Evolutionary conservation across 53 echinoderm and acorn worm genomes (phyloP).

Genomic region (Holothuria scabra): DNA sequence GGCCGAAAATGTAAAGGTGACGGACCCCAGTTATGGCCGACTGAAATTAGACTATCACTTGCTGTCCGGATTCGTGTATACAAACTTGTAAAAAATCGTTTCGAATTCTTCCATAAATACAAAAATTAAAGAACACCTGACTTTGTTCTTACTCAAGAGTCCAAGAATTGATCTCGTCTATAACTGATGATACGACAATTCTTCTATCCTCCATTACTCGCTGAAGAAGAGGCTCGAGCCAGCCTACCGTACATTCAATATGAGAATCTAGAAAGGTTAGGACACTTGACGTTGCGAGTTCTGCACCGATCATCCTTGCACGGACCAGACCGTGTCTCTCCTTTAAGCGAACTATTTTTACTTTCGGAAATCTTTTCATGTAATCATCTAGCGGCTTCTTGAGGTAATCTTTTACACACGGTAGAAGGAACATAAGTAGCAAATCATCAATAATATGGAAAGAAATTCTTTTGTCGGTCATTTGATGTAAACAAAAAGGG

Average conservation of each 20-base stretch:
- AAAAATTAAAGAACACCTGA: too few species aligned
- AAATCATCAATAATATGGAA: too few species aligned
- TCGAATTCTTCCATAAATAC: too few species aligned
- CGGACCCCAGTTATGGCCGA: too few species aligned
- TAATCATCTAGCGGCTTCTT: slow-evolving; percentile 81
- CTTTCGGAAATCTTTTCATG: slow-evolving; percentile 82
- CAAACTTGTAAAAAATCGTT: too few species aligned
- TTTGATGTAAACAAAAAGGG: too few species aligned
- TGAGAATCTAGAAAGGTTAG: slow-evolving; percentile 94
- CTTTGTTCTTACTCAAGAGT: slow-evolving; percentile 68
- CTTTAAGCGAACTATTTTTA: slow-evolving; percentile 72
- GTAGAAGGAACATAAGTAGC: too few species aligned
- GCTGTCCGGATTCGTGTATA: too few species aligned
- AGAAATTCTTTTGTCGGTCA: too few species aligned
- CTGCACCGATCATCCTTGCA: slow-evolving; percentile 77
- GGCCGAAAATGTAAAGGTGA: too few species aligned
- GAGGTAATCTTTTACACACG: slow-evolving; percentile 68
- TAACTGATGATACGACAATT: slow-evolving; percentile 75
- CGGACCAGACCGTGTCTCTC: slow-evolving; percentile 83
- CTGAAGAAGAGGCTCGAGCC: slow-evolving; percentile 90
- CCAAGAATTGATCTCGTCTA: slow-evolving; percentile 78
- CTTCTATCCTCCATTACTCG: slow-evolving; percentile 73
- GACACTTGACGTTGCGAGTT: slow-evolving; percentile 68
- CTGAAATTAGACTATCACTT: too few species aligned
- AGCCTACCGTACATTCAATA: slow-evolving; percentile 90